Base-by-base conservation (phyloP, 2,888 invertebrate species). In the Ganaspis brasiliensis region DNA sequence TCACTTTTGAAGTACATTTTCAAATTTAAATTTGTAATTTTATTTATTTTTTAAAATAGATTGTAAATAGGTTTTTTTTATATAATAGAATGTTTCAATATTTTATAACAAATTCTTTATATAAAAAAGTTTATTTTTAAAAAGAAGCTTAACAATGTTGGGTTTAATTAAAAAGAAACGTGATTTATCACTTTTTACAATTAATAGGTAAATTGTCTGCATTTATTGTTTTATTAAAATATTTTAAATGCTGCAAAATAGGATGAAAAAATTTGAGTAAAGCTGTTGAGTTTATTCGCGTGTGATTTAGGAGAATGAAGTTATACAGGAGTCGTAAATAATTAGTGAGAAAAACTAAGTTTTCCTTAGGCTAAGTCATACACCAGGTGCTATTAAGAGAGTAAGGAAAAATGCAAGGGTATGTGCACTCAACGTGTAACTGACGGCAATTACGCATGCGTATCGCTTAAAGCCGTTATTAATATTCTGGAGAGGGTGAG, bases 381-480 rank as follows among this genome's bases (percentile, higher is more conserved):
- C 21, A n/a, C 19, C 40, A 40, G 63, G 40, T 63, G 40, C 63
- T 37, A 63, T 40, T 63, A 63, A 40, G 63, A 37, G 63, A 37
- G 37, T 63, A 40, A 63, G 19, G 21, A 40, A 40, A 63, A 63
- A 63, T 63, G 10, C 31, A 59, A 59, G 31, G 31, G 45, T 31
- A n/a, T n/a, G 24, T 56, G 21, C 24, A 56, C 24, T 24, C 24
- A 56, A 31, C 31, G 14, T 45, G n/a, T 61, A 61, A 31, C 31
- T 35, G n/a, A 16, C 59, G 59, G 35, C 16, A 59, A 59, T 59
- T 59, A 59, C 59, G 59, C 59, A 59, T 37, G 61, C 19, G 37
- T 63, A 63, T 40, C 40, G 40, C 21, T 63, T 37, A 63, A 40
- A 63, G 37, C 31, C 26, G 31, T 59, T 63, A 63, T 63, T 63